Percentiles rank a stretch among this genome's conserved stretches.
Conservation (phyloP, 2,888 invertebrate genomes). For the Agriotes lineatus region DNA sequence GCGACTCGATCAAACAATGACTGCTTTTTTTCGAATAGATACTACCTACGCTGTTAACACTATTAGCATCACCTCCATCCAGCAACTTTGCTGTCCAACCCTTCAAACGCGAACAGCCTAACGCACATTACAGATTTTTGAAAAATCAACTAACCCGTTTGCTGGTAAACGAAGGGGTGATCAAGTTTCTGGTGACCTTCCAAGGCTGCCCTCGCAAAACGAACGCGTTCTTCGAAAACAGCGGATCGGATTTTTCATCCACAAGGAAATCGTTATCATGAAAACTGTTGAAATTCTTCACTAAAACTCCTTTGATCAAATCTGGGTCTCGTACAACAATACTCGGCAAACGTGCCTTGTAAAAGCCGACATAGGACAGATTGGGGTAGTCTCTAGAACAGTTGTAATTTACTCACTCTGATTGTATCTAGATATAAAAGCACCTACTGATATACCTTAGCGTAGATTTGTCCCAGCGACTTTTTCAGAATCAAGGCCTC, state of each 20-base stretch:
- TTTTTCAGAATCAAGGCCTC: conserved; percentile 51
- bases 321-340: conserved; percentile 59
- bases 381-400: conserved; percentile 55
- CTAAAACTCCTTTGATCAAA: conserved; percentile 56
- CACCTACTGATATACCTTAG: conserved; percentile 50
- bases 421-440: conserved; percentile 43
- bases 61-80: no score
- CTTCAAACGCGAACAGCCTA: no score
- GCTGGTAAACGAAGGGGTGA: conserved; percentile 67
- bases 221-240: conserved; percentile 67
- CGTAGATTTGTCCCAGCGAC: conserved; percentile 58
- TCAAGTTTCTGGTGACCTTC: conserved; percentile 66
- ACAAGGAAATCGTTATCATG: conserved; percentile 59
- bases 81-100: no score
- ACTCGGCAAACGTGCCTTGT: conserved; percentile 53
- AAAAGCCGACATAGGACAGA: conserved; percentile 58
- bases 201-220: conserved; percentile 65
- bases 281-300: conserved; percentile 60
- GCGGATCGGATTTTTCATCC: conserved; percentile 64
- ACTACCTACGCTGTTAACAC: no score
- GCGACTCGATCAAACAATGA: no score
- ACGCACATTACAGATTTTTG: no score
- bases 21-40: no score
- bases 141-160: conserved; percentile 66
- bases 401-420: no score